A percentile compares a stretch with the other conserved stretches of the same genome.
phyloP scores from a whole-genome alignment of 2,888 invertebrate genomes.

The Synergus gifuensis region DNA sequence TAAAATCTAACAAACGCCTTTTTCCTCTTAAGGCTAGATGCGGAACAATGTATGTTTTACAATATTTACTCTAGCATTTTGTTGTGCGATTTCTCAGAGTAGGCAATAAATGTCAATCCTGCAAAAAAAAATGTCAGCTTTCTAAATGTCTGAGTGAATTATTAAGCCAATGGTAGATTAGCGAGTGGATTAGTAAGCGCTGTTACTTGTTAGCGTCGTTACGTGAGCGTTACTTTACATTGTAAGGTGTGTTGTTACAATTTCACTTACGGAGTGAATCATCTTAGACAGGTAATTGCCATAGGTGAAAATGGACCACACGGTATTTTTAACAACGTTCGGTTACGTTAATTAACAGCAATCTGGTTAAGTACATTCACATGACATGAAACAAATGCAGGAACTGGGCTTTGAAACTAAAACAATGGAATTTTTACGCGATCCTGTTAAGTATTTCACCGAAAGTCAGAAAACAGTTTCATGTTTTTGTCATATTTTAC shows the following conservation, averaged over 20 bases:
- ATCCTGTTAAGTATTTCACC: background rate
- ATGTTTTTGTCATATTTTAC: background rate
- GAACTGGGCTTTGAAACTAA: background rate
- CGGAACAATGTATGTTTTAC: background rate
- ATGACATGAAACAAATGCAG: background rate
- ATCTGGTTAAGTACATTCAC: background rate
- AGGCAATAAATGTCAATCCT: background rate
- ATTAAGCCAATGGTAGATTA: background rate
- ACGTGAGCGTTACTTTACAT: slow-evolving; percentile 1
- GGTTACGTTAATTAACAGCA: background rate
- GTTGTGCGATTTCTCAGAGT: background rate
- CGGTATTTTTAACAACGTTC: background rate
- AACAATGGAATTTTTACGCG: background rate
- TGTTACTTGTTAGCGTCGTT: background rate
- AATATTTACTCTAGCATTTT: background rate
- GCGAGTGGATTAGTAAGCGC: no score
- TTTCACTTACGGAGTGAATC: background rate
- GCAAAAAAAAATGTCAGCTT: background rate
- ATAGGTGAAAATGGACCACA: background rate
- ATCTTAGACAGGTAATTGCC: background rate
- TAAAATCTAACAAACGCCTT: no score
- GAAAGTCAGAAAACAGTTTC: background rate
- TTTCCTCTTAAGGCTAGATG: background rate
- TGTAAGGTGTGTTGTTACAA: background rate
- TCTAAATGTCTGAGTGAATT: background rate